Evolutionary conservation across 35 echinoderm and acorn worm genomes (phyloP).

Genomic region (Apostichopus parvimensis): DNA sequence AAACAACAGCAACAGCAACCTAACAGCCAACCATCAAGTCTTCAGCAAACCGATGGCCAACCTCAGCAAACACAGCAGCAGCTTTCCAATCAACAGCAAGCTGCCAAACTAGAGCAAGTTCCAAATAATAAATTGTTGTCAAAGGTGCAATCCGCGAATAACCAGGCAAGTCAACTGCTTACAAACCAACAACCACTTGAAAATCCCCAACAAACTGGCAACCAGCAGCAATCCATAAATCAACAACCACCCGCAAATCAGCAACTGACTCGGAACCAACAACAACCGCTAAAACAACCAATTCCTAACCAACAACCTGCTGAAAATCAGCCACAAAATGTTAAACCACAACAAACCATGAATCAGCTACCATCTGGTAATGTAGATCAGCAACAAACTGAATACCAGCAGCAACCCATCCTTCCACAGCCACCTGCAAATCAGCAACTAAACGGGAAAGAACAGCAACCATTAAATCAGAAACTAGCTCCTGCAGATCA

Average conservation of each 20-base stretch:
- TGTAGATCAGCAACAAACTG: not conserved
- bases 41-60: not conserved
- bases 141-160: not conserved
- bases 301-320: not conserved
- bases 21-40: not conserved
- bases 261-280: not conserved
- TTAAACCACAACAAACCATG: not conserved
- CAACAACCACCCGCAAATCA: constrained; percentile 20
- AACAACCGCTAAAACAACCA: not conserved
- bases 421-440: not conserved
- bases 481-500: not conserved
- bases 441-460: not conserved
- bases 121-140: not conserved
- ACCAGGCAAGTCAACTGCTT: not conserved
- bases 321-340: not conserved
- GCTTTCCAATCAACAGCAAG: not conserved
- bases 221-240: not conserved
- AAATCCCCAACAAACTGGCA: not conserved
- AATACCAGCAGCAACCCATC: not conserved
- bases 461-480: not conserved
- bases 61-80: not conserved
- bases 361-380: no score
- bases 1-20: not conserved
- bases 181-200: not conserved
- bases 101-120: not conserved